phyloP scores from a whole-genome alignment of 1,140 invertebrate species.

The Apocrypta bakeri region DNA sequence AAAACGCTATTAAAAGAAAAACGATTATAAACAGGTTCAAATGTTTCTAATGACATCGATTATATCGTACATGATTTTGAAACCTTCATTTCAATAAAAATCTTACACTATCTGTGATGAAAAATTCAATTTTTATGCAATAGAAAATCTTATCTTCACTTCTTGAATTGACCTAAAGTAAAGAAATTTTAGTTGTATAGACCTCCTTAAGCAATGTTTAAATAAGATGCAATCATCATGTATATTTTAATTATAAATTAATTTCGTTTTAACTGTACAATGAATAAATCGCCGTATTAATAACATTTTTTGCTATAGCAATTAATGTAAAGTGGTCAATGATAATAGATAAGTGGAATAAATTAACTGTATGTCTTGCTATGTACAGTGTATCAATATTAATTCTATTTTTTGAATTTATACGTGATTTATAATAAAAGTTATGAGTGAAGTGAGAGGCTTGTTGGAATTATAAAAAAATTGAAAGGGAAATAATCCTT shows the following conservation, averaged over 20 bases:
- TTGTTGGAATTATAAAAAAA: not conserved
- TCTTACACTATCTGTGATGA: constrained; percentile 29
- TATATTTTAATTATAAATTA: constrained; percentile 53
- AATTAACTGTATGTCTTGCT: constrained; percentile 3
- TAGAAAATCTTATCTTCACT: not conserved
- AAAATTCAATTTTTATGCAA: constrained; percentile 21
- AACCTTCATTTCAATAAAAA: constrained; percentile 30
- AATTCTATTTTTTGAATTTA: constrained; percentile 30
- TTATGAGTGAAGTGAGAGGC: too few species aligned
- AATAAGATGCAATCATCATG: constrained; percentile 32
- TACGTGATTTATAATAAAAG: not conserved
- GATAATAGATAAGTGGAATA: not conserved
- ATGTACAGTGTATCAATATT: not conserved
- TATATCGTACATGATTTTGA: constrained; percentile 28
- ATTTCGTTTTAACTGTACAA: constrained; percentile 53
- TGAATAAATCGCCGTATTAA: constrained; percentile 45
- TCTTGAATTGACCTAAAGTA: constrained; percentile 23
- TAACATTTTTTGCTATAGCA: constrained; percentile 30
- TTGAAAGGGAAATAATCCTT: not conserved
- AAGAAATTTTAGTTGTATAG: constrained; percentile 38
- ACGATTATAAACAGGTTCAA: not conserved
- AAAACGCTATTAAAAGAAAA: not conserved
- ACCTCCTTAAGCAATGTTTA: not conserved
- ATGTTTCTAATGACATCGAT: constrained; percentile 31
- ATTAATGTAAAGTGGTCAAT: not conserved